Evolutionary conservation across 2,113 vertebrate species (phyloP).

Genomic region (Spheniscus mendiculus): DNA sequence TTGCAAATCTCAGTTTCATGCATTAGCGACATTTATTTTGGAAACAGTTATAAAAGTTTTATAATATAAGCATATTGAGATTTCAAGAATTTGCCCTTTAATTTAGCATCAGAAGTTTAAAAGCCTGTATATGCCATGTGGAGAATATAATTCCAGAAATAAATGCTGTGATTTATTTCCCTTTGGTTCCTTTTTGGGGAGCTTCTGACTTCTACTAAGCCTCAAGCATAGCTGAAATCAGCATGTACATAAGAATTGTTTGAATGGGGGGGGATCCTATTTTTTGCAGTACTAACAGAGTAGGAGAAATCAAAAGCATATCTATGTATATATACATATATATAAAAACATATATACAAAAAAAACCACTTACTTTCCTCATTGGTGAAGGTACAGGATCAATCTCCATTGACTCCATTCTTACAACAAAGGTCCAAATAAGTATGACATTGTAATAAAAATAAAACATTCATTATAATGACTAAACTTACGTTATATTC

Average conservation of each 20-base stretch:
- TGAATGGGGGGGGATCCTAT: not conserved
- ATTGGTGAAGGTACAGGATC: conserved; percentile 58
- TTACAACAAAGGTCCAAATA: conserved; percentile 12
- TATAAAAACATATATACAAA: not conserved
- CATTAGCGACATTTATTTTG: not conserved
- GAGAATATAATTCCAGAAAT: not conserved
- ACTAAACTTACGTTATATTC: not conserved
- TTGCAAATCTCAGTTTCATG: not conserved
- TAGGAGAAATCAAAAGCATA: not conserved
- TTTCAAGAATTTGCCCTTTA: not conserved
- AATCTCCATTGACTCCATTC: conserved; percentile 65
- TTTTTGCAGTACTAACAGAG: not conserved
- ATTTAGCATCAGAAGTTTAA: not conserved
- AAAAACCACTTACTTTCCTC: conserved; percentile 54
- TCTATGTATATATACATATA: no score
- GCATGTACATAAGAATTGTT: not conserved
- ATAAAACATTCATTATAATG: not conserved
- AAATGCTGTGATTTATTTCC: not conserved
- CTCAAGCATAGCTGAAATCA: not conserved
- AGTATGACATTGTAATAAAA: not conserved
- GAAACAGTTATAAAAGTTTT: not conserved
- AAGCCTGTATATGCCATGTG: not conserved
- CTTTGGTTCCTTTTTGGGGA: not conserved
- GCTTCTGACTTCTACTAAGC: not conserved
- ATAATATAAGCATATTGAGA: not conserved